These are phyloP conservation scores for Ashinkailepas kermadecensis DNA, from an alignment of 2,888 invertebrate genomes.

Conservation along the genomic window DNA sequence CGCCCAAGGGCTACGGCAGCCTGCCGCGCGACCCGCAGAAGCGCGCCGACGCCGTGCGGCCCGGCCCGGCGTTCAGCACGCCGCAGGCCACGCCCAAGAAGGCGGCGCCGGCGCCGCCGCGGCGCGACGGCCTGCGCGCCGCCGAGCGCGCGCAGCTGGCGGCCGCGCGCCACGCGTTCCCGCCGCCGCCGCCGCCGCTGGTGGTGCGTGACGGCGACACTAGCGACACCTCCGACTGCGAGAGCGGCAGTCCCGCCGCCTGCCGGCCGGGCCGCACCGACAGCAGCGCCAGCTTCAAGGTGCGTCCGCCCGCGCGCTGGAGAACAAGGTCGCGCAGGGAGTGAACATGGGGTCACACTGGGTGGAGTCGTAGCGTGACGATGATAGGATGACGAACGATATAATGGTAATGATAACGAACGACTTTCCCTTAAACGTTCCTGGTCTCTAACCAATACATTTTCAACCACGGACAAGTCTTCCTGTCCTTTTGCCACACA, in stretches of 20 bases:
- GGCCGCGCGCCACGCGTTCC: conserved; percentile 37
- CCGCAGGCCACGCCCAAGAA: conserved; percentile 38
- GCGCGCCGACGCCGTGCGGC: conserved; percentile 19
- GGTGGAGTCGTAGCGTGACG: too few relatives aligned
- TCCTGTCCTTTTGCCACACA: too few relatives aligned
- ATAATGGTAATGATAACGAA: too few relatives aligned
- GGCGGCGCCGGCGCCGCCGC: conserved; percentile 46
- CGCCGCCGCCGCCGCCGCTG: conserved; percentile 40
- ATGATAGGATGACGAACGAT: too few relatives aligned
- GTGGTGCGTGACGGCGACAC: conserved; percentile 60
- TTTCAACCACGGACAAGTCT: too few relatives aligned
- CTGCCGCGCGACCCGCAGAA: conserved; percentile 20
- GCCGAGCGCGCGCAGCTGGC: conserved; percentile 25
- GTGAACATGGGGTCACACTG: too few relatives aligned
- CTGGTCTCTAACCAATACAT: too few relatives aligned
- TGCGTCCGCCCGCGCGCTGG: conserved; percentile 39
- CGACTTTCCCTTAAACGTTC: too few relatives aligned
- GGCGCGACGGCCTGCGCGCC: conserved; percentile 38
- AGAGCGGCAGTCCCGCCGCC: conserved; percentile 49
- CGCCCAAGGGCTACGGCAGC: conserved; percentile 24
- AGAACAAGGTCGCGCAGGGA: too few relatives aligned
- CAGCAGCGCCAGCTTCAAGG: conserved; percentile 76
- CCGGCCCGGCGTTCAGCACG: conserved; percentile 31
- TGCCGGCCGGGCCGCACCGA: conserved; percentile 57
- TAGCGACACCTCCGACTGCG: conserved; percentile 58